These are phyloP conservation scores for Solea senegalensis DNA, from an alignment of 2,113 vertebrate species.

Conservation along the genomic window DNA sequence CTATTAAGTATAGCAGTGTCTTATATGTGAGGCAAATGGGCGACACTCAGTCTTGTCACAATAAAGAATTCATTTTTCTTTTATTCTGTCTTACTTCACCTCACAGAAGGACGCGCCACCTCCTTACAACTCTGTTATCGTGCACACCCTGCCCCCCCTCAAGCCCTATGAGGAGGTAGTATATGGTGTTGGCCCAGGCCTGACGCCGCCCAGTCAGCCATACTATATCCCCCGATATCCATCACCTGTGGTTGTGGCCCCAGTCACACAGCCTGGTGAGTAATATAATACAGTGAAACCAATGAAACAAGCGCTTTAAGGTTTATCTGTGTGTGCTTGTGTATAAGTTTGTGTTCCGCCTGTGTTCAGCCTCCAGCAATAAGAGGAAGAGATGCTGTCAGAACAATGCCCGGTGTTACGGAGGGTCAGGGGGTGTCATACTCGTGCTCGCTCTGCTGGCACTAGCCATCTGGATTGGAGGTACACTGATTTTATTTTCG, in stretches of 20 bases:
- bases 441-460: slow-evolving; percentile 62
- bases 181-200: slow-evolving; percentile 38
- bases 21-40: slow-evolving; percentile 3
- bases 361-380: slow-evolving; percentile 47
- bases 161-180: slow-evolving; percentile 60
- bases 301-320: neutral
- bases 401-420: slow-evolving; percentile 35
- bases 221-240: slow-evolving; percentile 69
- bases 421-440: slow-evolving; percentile 41
- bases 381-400: slow-evolving; percentile 46
- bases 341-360: slow-evolving; percentile 42
- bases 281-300: slow-evolving; percentile 1
- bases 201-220: slow-evolving; percentile 44
- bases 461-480: slow-evolving; percentile 77
- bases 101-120: slow-evolving; percentile 66
- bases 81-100: neutral
- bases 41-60: neutral
- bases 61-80: neutral
- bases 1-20: neutral
- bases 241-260: slow-evolving; percentile 30
- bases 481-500: slow-evolving; percentile 52
- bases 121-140: slow-evolving; percentile 65
- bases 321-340: slow-evolving; percentile 4
- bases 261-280: slow-evolving; percentile 51
- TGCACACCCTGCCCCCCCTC: slow-evolving; percentile 57